phyloP scores from a whole-genome alignment of 2,888 invertebrate species.

The Scrobipalpa atriplicella region DNA sequence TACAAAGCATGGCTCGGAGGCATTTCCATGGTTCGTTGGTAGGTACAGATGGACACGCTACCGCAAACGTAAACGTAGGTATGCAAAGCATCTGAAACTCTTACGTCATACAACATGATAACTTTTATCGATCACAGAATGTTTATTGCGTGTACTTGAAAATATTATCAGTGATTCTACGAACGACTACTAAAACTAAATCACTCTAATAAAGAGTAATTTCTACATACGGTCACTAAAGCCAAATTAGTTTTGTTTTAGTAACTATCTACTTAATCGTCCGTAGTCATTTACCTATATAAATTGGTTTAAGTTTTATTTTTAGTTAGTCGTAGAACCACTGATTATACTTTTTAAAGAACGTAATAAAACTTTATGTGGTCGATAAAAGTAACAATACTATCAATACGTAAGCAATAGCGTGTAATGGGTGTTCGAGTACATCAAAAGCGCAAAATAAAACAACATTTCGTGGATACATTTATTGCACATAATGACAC shows the following conservation, averaged over 20 bases:
- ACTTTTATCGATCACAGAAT: neutral
- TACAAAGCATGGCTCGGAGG: constrained; percentile 18
- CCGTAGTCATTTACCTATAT: no score
- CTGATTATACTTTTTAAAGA: no score
- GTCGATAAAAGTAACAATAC: no score
- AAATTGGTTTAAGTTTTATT: no score
- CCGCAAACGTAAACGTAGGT: constrained; percentile 4
- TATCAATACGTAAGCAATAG: neutral
- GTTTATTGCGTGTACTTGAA: neutral
- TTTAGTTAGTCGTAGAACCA: no score
- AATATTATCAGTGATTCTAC: no score
- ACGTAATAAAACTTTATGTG: no score
- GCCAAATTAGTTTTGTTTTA: no score
- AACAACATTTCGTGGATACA: constrained; percentile 72
- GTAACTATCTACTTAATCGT: no score
- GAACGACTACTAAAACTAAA: no score
- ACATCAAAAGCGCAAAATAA: constrained; percentile 67
- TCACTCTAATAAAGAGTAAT: no score
- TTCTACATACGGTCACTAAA: no score
- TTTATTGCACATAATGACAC: constrained; percentile 66
- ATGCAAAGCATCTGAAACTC: neutral
- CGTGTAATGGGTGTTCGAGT: constrained; percentile 16
- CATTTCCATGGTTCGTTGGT: constrained; percentile 17
- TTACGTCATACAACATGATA: neutral
- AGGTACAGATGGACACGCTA: constrained; percentile 18